These are phyloP conservation scores for Trichogramma evanescens DNA, from an alignment of 2,888 invertebrate genomes.

Conservation along the genomic window DNA sequence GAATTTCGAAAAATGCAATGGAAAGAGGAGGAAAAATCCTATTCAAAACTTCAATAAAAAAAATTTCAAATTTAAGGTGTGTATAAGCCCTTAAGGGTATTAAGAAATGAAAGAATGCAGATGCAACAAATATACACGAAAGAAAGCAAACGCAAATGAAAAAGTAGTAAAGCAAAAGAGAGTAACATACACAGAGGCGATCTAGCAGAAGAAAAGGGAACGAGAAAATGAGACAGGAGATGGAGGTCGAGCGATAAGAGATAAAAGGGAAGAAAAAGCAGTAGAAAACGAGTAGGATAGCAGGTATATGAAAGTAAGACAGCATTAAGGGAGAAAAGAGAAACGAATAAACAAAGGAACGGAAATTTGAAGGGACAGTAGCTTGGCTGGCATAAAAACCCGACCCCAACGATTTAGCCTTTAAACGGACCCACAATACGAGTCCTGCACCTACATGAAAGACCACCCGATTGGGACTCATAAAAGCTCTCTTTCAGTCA, in stretches of 20 bases:
- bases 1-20: too few relatives aligned
- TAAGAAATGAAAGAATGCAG: too few relatives aligned
- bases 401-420: too few relatives aligned
- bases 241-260: slow-evolving; percentile 12
- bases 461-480: too few relatives aligned
- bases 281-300: background rate
- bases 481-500: too few relatives aligned
- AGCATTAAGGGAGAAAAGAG: background rate
- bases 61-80: too few relatives aligned
- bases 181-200: background rate
- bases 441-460: too few relatives aligned
- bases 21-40: too few relatives aligned
- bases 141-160: background rate
- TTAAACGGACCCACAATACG: too few relatives aligned
- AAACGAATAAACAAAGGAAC: background rate
- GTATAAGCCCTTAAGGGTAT: too few relatives aligned
- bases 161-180: background rate
- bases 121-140: too few relatives aligned
- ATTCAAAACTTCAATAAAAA: too few relatives aligned
- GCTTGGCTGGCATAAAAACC: background rate
- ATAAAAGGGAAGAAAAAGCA: background rate
- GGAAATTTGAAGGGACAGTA: background rate
- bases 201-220: background rate
- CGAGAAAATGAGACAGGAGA: slow-evolving; percentile 3
- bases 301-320: background rate